Evolutionary conservation across 2,888 invertebrate species (phyloP), one percentile per base, ranked within the genome.

Genomic region (Temnothorax rugatulus): DNA sequence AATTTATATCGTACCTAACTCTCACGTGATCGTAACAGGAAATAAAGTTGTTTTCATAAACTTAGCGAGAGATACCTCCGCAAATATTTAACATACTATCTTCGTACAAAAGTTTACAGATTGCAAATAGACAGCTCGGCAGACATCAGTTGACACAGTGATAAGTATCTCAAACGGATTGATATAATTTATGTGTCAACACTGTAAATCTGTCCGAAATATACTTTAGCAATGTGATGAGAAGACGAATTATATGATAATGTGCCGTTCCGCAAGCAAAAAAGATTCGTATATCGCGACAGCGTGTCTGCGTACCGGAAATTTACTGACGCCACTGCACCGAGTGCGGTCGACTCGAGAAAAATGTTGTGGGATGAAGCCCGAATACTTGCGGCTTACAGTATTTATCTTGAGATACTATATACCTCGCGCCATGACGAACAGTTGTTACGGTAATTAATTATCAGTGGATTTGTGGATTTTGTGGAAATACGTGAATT

Each of bases 131-230:
- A 81, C 57, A 74, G 66, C 66, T 83, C 77, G 68, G 75, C 75
- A 38, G 47, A 41, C 34, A 73, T 76, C 50, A 66, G 38, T 61
- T 52, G 71, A 59, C 59, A 34, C 64, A 25, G 41, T 63, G 74
- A 68, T 82, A 85, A 88, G 79, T 85, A 85, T 76, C 77, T 82
- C 75, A 25, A 76, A 54, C n/a, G 9, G 44, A 63, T 71, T 41
- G 34, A 34, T 13, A 66, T 84, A 88, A 90, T 90, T 90, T 90
- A 88, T 87, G 75, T 71, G 34, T 34, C 44, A 61, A 61, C 68
- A 4, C 52, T 75, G 82, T 82, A 90, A 90, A 90, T 90, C 88
- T 88, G 82, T 82, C 84, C 57, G 83, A n/a, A n/a, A 69, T 63
- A 63, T 76, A 81, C 79, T 74, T 86, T 63, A 50, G 76, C 82